Percentiles rank a stretch among this genome's conserved stretches.
Evolutionary conservation across 2,113 vertebrate genomes (phyloP).

Genomic region (Brienomyrus longianalis): DNA sequence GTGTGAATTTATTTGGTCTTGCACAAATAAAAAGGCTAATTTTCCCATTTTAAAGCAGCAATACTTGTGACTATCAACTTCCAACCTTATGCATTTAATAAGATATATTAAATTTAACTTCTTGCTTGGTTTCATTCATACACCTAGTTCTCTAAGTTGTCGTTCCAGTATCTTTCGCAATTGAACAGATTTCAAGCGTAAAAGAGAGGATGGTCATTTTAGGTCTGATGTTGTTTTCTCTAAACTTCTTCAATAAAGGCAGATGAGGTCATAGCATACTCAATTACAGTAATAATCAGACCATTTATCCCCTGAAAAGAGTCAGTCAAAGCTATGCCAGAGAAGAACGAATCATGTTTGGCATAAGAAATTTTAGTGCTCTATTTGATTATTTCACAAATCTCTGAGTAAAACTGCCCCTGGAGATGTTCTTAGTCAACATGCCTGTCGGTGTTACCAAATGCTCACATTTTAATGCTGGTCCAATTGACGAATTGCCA

Average conservation of each 20-base stretch:
- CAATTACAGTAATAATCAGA: not conserved
- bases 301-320: not conserved
- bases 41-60: not conserved
- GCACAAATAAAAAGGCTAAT: slow-evolving; percentile 1
- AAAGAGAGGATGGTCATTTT: not conserved
- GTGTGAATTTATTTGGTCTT: not conserved
- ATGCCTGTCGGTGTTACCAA: not conserved
- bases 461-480: slow-evolving; percentile 4
- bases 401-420: slow-evolving; percentile 2
- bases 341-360: not conserved
- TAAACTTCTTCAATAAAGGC: not conserved
- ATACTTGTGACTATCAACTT: not conserved
- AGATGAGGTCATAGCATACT: not conserved
- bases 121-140: not conserved
- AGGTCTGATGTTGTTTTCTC: not conserved
- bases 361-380: not conserved
- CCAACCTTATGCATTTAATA: not conserved
- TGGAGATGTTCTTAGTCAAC: not conserved
- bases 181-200: not conserved
- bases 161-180: not conserved
- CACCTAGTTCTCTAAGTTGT: not conserved
- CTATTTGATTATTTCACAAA: not conserved
- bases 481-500: slow-evolving; percentile 2
- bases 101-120: not conserved
- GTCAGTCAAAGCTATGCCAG: not conserved